Evolutionary conservation across 2,113 vertebrate species (phyloP).

Genomic region (Romanogobio albipinnatus): DNA sequence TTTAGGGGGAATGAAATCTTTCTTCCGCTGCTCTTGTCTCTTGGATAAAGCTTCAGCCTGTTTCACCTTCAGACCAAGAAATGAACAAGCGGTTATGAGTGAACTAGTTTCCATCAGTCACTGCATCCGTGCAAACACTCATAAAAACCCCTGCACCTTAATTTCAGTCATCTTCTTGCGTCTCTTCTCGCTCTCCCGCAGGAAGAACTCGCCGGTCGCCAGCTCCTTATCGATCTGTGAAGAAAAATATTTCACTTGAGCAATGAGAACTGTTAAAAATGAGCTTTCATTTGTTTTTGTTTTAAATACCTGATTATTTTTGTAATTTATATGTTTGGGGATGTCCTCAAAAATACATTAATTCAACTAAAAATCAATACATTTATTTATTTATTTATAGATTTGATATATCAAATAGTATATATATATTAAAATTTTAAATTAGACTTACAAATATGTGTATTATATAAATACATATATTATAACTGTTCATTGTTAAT

Average conservation of each 20-base stretch:
- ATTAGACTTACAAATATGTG: no score
- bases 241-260: neutral
- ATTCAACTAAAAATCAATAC: neutral
- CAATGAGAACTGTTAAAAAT: neutral
- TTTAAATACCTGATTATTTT: neutral
- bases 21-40: constrained; percentile 91
- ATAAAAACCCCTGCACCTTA: constrained; percentile 76
- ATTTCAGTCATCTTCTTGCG: constrained; percentile 87
- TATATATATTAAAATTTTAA: no score
- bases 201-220: constrained; percentile 93
- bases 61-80: constrained; percentile 78
- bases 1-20: constrained; percentile 95
- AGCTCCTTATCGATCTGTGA: constrained; percentile 90
- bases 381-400: neutral
- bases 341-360: neutral
- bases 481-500: no score
- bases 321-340: neutral
- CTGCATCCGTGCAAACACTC: neutral
- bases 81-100: neutral
- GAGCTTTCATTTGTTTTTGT: neutral
- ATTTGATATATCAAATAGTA: neutral
- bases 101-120: no score
- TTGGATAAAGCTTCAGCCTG: constrained; percentile 86
- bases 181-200: constrained; percentile 89
- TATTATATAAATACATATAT: no score